A percentile compares a stretch with the other conserved stretches of the same genome.
Evolutionary conservation across 2,797 vertebrate genomes (phyloP).

Genomic region (Dipus sagitta): DNA sequence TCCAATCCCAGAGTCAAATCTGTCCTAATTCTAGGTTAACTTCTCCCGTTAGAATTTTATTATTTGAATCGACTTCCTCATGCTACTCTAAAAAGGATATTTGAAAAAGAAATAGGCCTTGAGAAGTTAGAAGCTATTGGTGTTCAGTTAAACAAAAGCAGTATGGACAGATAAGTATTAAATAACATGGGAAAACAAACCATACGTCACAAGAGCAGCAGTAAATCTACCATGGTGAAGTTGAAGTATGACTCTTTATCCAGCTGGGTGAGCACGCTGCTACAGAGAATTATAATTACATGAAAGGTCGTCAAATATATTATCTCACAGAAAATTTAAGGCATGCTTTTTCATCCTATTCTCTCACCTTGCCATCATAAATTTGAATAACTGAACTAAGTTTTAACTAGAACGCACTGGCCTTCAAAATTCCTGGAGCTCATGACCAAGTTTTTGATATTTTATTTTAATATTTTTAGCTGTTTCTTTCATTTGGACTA

Average conservation of each 20-base stretch:
- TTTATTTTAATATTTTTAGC: slow-evolving; percentile 16
- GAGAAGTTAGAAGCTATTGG: slow-evolving; percentile 56
- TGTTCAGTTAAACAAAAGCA: slow-evolving; percentile 67
- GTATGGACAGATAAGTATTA: slow-evolving; percentile 81
- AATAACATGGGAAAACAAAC: slow-evolving; percentile 73
- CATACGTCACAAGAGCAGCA: slow-evolving; percentile 52
- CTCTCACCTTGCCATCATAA: slow-evolving; percentile 20
- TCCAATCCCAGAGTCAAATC: slow-evolving; percentile 61
- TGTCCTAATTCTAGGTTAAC: slow-evolving; percentile 43
- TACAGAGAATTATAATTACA: slow-evolving; percentile 83
- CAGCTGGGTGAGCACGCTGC: slow-evolving; percentile 73
- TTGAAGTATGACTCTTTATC: slow-evolving; percentile 82
- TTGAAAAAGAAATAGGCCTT: neutral
- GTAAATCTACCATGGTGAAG: slow-evolving; percentile 80
- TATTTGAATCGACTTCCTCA: slow-evolving; percentile 63
- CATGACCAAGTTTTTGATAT: slow-evolving; percentile 9
- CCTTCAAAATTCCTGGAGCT: neutral
- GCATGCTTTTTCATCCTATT: slow-evolving; percentile 14
- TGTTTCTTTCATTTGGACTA: slow-evolving; percentile 9
- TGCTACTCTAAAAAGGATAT: slow-evolving; percentile 67
- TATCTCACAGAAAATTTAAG: slow-evolving; percentile 68
- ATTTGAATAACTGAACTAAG: slow-evolving; percentile 52
- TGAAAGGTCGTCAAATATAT: slow-evolving; percentile 77
- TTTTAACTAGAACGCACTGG: neutral
- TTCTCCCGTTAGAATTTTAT: slow-evolving; percentile 51